Evolutionary conservation across 2,888 invertebrate genomes (phyloP), one percentile per base, ranked within the genome.

Genomic region (Lutraria lutraria): DNA sequence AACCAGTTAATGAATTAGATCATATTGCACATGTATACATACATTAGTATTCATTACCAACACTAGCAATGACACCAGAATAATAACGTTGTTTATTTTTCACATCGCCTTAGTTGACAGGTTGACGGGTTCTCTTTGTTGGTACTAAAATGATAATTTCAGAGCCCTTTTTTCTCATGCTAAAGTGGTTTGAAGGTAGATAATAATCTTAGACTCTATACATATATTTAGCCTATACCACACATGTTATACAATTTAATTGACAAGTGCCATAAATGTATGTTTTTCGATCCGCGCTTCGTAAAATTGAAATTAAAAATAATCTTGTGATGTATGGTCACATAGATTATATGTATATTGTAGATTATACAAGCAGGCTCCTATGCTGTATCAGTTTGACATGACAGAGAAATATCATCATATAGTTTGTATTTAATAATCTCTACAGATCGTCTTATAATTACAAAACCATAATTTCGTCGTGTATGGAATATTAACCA

Each of bases 401-500:
- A 4, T 68, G 63, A 25, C 63, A 25, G 63, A 68, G 43, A 68
- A 21, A 68, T 68, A 68, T 25, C 63, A 25, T 68, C n/a, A 68
- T 68, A 68, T 68, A 68, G 25, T 4, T 68, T 68, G 63, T 68
- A n/a, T 68, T 68, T 68, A 68, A 68, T 68, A 68, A 68, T 68
- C 63, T 10, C 1, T 25, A 25, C 25, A 1, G 25, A 25, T 25
- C 25, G 63, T 68, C n/a, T n/a, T 68, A 68, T 68, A 68, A 68
- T 68, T 68, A 68, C 63, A 25, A 25, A 25, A 25, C 63, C 63
- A 68, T 68, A 68, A 68, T 25, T 68, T 68, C 12, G n/a, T 68
- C 34, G 29, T 76, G 76, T 76, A 76, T 76, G 76, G 76, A 76
- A 76, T 76, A 76, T 76, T 76, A 76, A 76, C 31, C 29, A 19